Evolutionary conservation across 2,888 invertebrate genomes (phyloP), one percentile per base, ranked within the genome.

Genomic region (Cheilosia impressa): DNA sequence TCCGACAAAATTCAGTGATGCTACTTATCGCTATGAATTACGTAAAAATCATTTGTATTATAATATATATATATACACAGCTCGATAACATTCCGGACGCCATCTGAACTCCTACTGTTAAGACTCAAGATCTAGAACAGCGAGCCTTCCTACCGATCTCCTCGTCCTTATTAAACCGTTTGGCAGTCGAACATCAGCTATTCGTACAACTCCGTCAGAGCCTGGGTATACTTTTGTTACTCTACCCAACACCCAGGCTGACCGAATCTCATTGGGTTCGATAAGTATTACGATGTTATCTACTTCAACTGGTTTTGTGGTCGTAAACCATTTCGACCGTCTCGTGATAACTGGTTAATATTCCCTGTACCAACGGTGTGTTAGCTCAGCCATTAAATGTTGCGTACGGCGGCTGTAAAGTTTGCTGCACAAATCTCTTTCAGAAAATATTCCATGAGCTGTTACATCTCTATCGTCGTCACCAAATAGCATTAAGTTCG

Each of bases 141-240:
- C 41, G 41, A 66, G 52, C 41, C 66, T 66, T 41, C n/a, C 66
- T 3, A 66, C 15, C 3, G 53, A 27, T 27, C 66, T 53, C 41
- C 10, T 66, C 6, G 15, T 0, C 24, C 41, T 66, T 13, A 66
- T 24, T 27, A 17, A 15, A 0, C 41, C 53, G 22, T 52, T 41
- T 3, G 53, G 2, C 2, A 66, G 17, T 53, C n/a, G 13, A 9
- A 66, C 7, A 10, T 66, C n/a, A 13, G 43, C 53, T 5, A 4
- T 43, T 19, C 66, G 52, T 3, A 52, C 9, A 53, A 66, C n/a
- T 53, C 66, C 66, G 38, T 53, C 53, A 2, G 53, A 10, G 22
- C 41, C 41, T 10, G 53, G 41, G 13, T 53, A 66, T 9, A 27
- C 41, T 9, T 24, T n/a, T 0, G 5, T 27, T 2, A 55, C 27